Conservation (phyloP, 2,113 vertebrate genomes). For the Gallinago jamesoni region DNA sequence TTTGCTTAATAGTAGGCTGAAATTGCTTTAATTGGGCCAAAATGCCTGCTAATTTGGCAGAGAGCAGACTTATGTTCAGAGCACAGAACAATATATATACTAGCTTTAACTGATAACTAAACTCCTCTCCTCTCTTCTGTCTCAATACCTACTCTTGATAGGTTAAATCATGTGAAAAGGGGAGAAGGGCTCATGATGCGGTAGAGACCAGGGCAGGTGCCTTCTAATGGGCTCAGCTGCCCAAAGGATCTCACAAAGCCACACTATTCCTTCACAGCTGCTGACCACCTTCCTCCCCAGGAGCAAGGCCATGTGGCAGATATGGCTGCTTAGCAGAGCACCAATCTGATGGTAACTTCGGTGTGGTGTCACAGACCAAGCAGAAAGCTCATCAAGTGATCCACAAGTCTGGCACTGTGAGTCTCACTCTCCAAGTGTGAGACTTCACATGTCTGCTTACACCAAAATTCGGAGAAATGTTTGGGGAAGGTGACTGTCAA, state of each 20-base stretch:
- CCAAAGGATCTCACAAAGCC: background rate
- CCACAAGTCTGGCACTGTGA: background rate
- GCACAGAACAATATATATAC: background rate
- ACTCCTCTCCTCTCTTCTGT: too few species aligned
- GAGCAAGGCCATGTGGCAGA: background rate
- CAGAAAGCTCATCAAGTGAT: rapidly evolving
- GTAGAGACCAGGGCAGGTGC: background rate
- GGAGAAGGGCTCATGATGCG: background rate
- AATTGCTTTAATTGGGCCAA: background rate
- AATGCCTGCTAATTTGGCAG: background rate
- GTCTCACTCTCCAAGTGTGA: background rate
- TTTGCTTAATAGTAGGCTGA: background rate
- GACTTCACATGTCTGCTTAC: background rate
- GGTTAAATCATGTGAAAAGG: background rate
- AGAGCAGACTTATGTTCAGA: background rate
- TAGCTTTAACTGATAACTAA: background rate
- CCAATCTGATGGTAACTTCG: rapidly evolving
- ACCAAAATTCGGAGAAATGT: background rate
- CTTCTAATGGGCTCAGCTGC: background rate
- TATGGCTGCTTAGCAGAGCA: background rate
- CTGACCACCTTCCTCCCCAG: background rate
- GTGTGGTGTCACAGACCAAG: background rate
- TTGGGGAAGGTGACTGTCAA: background rate
- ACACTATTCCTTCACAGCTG: background rate
- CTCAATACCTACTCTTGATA: too few species aligned